These are phyloP conservation scores for Aphaenogaster floridana DNA, from an alignment of 1,140 invertebrate species.

Conservation along the genomic window DNA sequence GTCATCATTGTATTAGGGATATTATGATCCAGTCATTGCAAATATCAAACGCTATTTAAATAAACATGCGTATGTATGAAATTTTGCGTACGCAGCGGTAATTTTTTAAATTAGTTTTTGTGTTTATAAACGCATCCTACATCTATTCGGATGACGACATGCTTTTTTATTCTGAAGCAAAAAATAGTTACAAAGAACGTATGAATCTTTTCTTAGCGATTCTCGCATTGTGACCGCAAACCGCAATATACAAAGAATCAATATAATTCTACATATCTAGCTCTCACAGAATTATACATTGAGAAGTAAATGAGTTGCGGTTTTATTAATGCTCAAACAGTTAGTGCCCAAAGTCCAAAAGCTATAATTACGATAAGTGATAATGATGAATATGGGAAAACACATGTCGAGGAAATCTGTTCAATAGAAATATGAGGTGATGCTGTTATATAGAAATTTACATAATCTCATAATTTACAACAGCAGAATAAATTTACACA, in stretches of 20 bases:
- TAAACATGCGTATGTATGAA: background rate
- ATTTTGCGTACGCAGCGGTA: background rate
- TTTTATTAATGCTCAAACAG: constrained; percentile 20
- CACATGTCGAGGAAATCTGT: background rate
- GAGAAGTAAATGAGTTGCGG: constrained; percentile 8
- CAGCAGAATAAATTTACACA: background rate
- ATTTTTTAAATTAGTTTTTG: background rate
- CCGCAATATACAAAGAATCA: constrained; percentile 9
- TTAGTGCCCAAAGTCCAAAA: constrained; percentile 31
- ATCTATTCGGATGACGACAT: background rate
- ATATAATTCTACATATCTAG: background rate
- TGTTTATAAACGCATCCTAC: background rate
- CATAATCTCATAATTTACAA: constrained; percentile 16
- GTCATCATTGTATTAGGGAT: background rate
- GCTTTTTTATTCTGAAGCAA: constrained; percentile 15
- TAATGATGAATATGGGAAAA: background rate
- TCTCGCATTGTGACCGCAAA: constrained; percentile 35
- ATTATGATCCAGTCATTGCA: constrained; percentile 1
- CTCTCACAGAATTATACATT: background rate
- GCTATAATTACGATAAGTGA: constrained; percentile 28
- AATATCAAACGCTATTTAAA: constrained; percentile 13
- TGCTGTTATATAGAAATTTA: constrained; percentile 12
- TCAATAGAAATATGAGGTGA: background rate
- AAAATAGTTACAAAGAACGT: background rate
- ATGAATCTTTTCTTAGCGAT: constrained; percentile 25